Base-by-base conservation (phyloP, 2,888 invertebrate species). In the Ectemnius lituratus region DNA sequence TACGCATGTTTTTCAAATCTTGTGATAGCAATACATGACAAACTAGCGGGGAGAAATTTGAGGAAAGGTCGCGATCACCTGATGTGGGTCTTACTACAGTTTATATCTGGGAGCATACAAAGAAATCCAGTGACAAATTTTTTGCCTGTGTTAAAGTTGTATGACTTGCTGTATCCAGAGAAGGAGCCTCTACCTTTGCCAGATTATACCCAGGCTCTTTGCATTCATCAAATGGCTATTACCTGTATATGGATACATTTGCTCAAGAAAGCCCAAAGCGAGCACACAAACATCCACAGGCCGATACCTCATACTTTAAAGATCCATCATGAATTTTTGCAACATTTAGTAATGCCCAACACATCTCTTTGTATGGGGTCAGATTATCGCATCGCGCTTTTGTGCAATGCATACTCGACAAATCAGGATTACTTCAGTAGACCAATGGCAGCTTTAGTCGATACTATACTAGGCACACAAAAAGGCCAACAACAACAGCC, bases 21-120 rank as follows among this genome's bases (percentile, higher is more conserved):
- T 87, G 97, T 99, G 0, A 94, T 96, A 92, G 95, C 97, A 0
- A 92, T 99, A 46, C 96, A 97, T 89, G 96, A 96, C 72, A 97
- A 96, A 94, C 91, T 97, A 49, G 93, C 95, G 58, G 95, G 95
- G 6, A 93, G 95, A 81, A 97, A 97, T 87, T 92, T 98, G 88
- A 94, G 96, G 74, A 96, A 97, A 90, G 98, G 98, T 0, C 93
- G 99, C 62, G 99, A 99, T 91, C 98, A 99, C 86, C 92, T 99
- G n/a, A 99, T 99, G 99, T 99, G 99, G 99, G 96, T 98, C 20
- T 92, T 99, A 18, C 92, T 99, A 58, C 99, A 99, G 91, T 99
- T 98, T 87, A 97, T 99, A 84, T 98, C 99, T 0, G 98, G 98
- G 62, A 98, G 97, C 87, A 98, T 98, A 86, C 97, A 98, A 90